Evolutionary conservation across 2,888 invertebrate species (phyloP).

Genomic region (Plebejus argus): DNA sequence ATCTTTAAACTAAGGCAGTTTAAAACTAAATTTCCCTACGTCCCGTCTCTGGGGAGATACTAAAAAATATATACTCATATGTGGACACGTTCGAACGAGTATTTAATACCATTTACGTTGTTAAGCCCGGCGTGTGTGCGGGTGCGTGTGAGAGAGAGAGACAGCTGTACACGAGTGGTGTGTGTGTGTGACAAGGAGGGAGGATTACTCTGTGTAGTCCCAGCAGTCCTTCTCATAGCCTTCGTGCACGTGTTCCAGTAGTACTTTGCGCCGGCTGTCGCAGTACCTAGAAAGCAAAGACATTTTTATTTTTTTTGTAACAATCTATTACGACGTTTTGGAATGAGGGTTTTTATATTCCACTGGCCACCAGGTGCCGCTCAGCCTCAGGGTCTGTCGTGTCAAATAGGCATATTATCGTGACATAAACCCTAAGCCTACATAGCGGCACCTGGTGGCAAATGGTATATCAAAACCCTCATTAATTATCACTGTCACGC

Average conservation of each 20-base stretch:
- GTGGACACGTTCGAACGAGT: slow-evolving; percentile 9
- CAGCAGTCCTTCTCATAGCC: slow-evolving; percentile 99
- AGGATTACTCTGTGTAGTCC: slow-evolving; percentile 93
- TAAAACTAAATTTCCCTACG: slow-evolving; percentile 16
- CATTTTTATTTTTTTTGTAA: neutral
- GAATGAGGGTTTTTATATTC: too few relatives aligned
- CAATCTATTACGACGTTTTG: neutral
- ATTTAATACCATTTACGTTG: neutral
- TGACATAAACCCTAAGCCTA: too few relatives aligned
- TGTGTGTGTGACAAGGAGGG: slow-evolving; percentile 43
- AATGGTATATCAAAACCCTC: too few relatives aligned
- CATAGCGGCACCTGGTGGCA: too few relatives aligned
- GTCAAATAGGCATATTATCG: too few relatives aligned
- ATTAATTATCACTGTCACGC: too few relatives aligned
- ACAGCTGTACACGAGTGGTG: slow-evolving; percentile 39
- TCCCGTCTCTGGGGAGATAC: neutral
- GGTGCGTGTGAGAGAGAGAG: slow-evolving; percentile 43
- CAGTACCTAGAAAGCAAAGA: slow-evolving; percentile 89
- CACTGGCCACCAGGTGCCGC: too few relatives aligned
- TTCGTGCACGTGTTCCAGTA: slow-evolving; percentile 98
- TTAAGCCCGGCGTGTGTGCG: slow-evolving; percentile 10
- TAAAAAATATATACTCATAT: slow-evolving; percentile 13
- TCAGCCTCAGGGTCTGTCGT: too few relatives aligned
- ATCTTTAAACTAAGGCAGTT: slow-evolving; percentile 13
- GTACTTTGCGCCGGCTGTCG: slow-evolving; percentile 96